Percentiles rank a stretch among this genome's conserved stretches.
These are phyloP conservation scores for Loripinus fragilis DNA, from an alignment of 2,888 invertebrate species.

Conservation along the genomic window DNA sequence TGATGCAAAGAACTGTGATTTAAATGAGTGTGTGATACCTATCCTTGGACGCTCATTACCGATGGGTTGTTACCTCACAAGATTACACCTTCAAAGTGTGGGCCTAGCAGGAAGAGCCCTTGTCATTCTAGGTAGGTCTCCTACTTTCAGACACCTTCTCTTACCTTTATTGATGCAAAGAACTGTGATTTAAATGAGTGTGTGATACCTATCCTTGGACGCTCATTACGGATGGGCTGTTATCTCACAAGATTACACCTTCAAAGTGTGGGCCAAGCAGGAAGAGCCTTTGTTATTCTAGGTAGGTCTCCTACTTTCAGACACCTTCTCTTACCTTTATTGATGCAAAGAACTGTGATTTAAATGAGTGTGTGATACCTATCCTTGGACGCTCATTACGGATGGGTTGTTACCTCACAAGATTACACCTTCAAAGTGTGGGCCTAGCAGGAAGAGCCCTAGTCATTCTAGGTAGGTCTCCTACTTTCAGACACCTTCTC, in stretches of 20 bases:
- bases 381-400: slow-evolving; percentile 90
- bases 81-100: slow-evolving; percentile 91
- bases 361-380: slow-evolving; percentile 89
- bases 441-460: slow-evolving; percentile 90
- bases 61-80: slow-evolving; percentile 88
- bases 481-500: too few relatives aligned
- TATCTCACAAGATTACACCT: slow-evolving; percentile 90
- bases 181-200: slow-evolving; percentile 88
- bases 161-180: slow-evolving; percentile 88
- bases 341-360: slow-evolving; percentile 87
- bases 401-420: slow-evolving; percentile 88
- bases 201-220: slow-evolving; percentile 89
- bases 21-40: slow-evolving; percentile 89
- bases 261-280: slow-evolving; percentile 90
- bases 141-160: slow-evolving; percentile 88
- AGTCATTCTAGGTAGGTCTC: slow-evolving; percentile 88
- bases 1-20: slow-evolving; percentile 87
- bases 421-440: slow-evolving; percentile 91
- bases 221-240: slow-evolving; percentile 89
- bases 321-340: slow-evolving; percentile 89
- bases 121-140: slow-evolving; percentile 88
- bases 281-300: slow-evolving; percentile 89
- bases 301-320: slow-evolving; percentile 88
- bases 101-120: slow-evolving; percentile 90
- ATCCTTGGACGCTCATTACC: slow-evolving; percentile 90